Evolutionary conservation across 2,888 invertebrate genomes (phyloP).

Genomic region (Busseola fusca): DNA sequence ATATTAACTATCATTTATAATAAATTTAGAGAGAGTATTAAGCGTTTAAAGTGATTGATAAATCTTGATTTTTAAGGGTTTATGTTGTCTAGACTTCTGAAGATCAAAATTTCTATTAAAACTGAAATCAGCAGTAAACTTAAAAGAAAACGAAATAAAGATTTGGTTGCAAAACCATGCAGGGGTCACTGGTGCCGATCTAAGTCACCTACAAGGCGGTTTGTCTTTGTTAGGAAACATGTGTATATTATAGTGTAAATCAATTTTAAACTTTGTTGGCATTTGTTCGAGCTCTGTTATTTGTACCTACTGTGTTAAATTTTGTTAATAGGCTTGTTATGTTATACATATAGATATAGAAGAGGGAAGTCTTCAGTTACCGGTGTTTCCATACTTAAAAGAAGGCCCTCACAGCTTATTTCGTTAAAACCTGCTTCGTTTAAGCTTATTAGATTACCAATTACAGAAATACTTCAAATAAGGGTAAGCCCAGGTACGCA

Average conservation of each 20-base stretch:
- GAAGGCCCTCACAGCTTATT: neutral
- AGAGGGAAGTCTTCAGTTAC: neutral
- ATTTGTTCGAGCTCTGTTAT: neutral
- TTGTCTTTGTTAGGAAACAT: neutral
- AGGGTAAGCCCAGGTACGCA: neutral
- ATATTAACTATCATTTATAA: slow-evolving; percentile 9
- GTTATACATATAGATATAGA: neutral
- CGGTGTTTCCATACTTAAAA: neutral
- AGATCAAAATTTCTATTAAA: neutral
- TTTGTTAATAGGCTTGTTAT: neutral
- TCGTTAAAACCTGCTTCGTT: neutral
- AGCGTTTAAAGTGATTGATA: slow-evolving; percentile 10
- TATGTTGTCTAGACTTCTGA: neutral
- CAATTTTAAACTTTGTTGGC: slow-evolving; percentile 5
- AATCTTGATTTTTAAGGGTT: neutral
- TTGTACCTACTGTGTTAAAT: no score
- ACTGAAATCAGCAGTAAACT: no score
- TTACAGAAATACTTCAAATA: neutral
- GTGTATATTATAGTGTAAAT: neutral
- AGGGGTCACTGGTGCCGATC: neutral
- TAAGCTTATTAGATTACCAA: neutral
- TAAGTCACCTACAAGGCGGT: neutral
- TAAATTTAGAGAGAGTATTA: neutral
- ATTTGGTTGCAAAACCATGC: neutral
- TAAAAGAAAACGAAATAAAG: no score